Evolutionary conservation across 2,113 vertebrate genomes (phyloP).

Genomic region (Mesocricetus auratus): DNA sequence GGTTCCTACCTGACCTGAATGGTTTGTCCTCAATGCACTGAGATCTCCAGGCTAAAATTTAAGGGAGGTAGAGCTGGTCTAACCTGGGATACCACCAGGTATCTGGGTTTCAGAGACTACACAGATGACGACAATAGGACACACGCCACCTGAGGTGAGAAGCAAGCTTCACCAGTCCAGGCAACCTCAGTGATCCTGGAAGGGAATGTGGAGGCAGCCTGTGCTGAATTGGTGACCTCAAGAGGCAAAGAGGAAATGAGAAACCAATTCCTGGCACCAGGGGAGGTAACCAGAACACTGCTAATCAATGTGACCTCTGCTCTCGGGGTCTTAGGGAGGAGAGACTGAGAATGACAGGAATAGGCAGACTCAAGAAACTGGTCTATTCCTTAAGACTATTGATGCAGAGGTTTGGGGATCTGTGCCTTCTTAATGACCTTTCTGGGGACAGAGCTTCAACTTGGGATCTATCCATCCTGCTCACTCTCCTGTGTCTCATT

Average conservation of each 20-base stretch:
- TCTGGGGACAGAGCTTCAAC: neutral
- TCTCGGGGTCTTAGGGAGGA: neutral
- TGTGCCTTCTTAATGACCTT: rapidly evolving
- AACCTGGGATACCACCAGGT: no score
- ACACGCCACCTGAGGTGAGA: neutral
- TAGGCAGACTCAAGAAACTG: neutral
- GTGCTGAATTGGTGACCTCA: neutral
- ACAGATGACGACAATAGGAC: neutral
- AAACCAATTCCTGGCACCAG: neutral
- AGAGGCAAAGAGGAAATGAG: neutral
- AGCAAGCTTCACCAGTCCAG: neutral
- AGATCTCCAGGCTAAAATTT: neutral
- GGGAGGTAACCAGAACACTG: neutral
- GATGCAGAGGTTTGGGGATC: neutral
- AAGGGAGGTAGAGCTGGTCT: neutral
- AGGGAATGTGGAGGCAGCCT: neutral
- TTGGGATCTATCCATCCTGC: rapidly evolving
- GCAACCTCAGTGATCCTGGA: no score
- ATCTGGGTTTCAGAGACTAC: neutral
- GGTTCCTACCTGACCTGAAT: neutral
- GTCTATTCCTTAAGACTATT: neutral
- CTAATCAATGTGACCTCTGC: neutral
- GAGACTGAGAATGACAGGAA: neutral
- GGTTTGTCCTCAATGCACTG: neutral
- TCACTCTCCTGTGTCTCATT: neutral